Base-by-base conservation (phyloP, 2,888 invertebrate species). In the Eugnorisma glareosa region DNA sequence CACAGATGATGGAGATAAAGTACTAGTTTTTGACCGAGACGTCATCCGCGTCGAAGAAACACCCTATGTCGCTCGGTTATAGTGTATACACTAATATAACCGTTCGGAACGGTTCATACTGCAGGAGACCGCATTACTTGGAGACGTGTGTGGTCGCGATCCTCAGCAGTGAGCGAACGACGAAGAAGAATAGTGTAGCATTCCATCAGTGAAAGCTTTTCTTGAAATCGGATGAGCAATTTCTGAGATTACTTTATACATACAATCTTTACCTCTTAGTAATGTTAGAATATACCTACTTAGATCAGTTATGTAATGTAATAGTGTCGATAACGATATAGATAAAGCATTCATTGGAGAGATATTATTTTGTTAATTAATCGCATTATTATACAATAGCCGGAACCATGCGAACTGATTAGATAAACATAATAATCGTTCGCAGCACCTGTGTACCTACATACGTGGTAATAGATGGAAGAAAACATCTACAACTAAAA, bases 391-490 rank as follows among this genome's bases (percentile, higher is more conserved):
- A 31, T 21, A 67, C 21, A 59, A 59, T 24, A 40, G 35, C 3
- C n/a, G 18, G 15, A 57, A 61, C 61, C n/a, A 8, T 61, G 48
- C 15, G 2, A 61, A 11, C 8, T 6, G 68, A 68, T 78, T 31
- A 78, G 45, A 68, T 77, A 67, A 15, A n/a, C 13, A 8, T 45
- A 40, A 18, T 54, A 70, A 54, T 79, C 28, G 13, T 31, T 61
- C 0, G 21, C 18, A 40, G 35, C 57, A 45, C 18, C 21, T 61
- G 21, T 48, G 31, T 61, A 4, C 4, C 1, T 48, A 15, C 4
- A 0, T 48, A 35, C 24, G 28, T 59, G 15, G 24, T 8, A 21
- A 67, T 37, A 40, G 13, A n/a, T 35, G 21, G 5, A n/a, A 77
- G n/a, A 51, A 15, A 21, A 24, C 11, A 61, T 40, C 37, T 1